phyloP scores from a whole-genome alignment of 2,113 vertebrate genomes.

The Thunnus maccoyii region DNA sequence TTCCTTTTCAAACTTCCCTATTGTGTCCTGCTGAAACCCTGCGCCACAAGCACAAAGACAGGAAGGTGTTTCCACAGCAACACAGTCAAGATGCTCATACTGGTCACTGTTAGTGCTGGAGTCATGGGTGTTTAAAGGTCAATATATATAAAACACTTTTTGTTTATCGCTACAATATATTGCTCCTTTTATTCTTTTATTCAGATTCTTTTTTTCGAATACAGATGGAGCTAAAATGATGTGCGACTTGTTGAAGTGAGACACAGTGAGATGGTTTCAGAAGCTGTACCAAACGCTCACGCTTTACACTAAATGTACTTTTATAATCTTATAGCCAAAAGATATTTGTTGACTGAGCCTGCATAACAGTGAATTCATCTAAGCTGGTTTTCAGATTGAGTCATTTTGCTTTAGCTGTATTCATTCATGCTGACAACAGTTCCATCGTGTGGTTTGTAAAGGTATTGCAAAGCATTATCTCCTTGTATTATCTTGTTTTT shows the following conservation, averaged over 20 bases:
- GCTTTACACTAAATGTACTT: not conserved
- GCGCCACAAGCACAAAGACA: constrained; percentile 9
- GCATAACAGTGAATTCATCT: not conserved
- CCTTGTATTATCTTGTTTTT: not conserved
- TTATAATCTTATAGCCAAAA: not conserved
- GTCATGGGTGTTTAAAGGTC: constrained; percentile 9
- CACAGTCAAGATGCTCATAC: not conserved
- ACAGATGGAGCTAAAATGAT: too few species aligned
- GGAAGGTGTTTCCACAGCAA: constrained; percentile 43
- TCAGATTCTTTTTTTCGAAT: too few species aligned
- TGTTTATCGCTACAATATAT: not conserved
- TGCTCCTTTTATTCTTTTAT: not conserved
- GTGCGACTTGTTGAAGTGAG: too few species aligned
- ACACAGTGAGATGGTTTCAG: too few species aligned
- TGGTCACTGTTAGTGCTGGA: constrained; percentile 3
- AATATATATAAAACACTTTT: not conserved
- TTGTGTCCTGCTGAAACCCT: constrained; percentile 19
- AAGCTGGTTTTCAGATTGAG: too few species aligned
- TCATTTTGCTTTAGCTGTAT: not conserved
- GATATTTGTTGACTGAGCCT: not conserved
- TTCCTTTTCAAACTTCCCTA: constrained; percentile 37
- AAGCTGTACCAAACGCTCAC: not conserved
- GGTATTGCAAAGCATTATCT: not conserved
- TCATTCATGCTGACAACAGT: constrained; percentile 8
- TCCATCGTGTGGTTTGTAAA: constrained; percentile 40